phyloP scores from a whole-genome alignment of 2,113 vertebrate species.

The Oreochromis spilurus region DNA sequence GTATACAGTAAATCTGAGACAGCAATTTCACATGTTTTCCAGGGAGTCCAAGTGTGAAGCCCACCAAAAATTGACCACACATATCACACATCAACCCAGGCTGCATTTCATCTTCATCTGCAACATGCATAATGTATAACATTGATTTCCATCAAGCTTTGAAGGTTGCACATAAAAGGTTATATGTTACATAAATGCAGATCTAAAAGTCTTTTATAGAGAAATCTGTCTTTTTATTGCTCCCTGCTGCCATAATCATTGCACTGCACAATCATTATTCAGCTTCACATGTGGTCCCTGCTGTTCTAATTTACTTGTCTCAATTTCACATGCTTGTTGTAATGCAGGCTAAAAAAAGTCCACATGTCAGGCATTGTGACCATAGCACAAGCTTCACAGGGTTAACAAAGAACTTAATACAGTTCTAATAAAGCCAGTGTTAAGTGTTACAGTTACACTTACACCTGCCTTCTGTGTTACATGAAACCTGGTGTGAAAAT shows the following conservation, averaged over 20 bases:
- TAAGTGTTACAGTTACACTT: background rate
- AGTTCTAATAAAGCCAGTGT: background rate
- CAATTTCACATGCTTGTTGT: background rate
- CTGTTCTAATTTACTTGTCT: background rate
- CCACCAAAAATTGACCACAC: background rate
- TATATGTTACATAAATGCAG: background rate
- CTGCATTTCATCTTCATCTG: slow-evolving; percentile 21
- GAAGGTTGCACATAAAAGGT: slow-evolving; percentile 32
- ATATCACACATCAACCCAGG: background rate
- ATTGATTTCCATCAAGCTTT: slow-evolving; percentile 30
- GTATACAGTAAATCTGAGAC: background rate
- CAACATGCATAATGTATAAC: slow-evolving; percentile 32
- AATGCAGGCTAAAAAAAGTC: background rate
- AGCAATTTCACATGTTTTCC: background rate
- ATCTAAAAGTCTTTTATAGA: background rate
- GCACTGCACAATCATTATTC: background rate
- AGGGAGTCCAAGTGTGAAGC: background rate
- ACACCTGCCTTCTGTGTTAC: background rate
- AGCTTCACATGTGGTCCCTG: background rate
- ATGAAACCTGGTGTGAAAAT: background rate
- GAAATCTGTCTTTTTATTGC: background rate
- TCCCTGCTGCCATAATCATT: background rate
- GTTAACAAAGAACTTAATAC: background rate
- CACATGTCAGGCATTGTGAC: background rate
- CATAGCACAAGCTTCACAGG: background rate